Conservation (phyloP, 92 coral and sea anemone species). For the Montipora capitata region DNA sequence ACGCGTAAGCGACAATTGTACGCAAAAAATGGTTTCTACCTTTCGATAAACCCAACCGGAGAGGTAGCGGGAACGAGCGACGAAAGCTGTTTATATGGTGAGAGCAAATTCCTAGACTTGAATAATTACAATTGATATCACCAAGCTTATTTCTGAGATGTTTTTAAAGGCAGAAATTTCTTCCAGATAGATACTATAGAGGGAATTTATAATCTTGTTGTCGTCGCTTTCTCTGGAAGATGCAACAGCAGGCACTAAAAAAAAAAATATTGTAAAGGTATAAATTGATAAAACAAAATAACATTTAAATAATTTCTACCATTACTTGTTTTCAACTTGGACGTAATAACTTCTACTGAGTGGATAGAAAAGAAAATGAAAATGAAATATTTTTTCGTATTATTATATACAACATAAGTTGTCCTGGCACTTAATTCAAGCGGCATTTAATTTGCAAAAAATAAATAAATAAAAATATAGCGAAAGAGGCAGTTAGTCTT, state of each 20-base stretch:
- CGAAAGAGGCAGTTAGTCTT: no score
- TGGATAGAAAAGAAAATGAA: no score
- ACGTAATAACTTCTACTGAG: no score
- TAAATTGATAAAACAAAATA: not conserved
- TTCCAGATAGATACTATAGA: not conserved
- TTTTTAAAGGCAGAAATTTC: conserved; percentile 13
- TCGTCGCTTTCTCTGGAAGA: not conserved
- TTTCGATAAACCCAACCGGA: conserved; percentile 88
- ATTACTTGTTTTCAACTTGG: no score
- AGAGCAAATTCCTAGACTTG: conserved; percentile 21
- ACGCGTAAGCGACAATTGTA: conserved; percentile 84
- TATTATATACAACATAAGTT: no score
- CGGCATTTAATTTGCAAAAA: no score
- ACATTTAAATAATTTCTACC: no score
- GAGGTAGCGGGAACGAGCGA: conserved; percentile 85
- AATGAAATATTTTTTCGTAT: no score
- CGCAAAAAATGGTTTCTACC: conserved; percentile 88
- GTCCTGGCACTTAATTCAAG: no score
- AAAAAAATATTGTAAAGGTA: not conserved
- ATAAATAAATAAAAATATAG: no score
- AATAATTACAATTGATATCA: not conserved
- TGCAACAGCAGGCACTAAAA: not conserved
- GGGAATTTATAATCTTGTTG: not conserved
- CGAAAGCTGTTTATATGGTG: conserved; percentile 78
- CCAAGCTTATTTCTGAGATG: not conserved